Percentiles rank a stretch among this genome's conserved stretches.
Evolutionary conservation across 2,888 invertebrate species (phyloP).

Genomic region (Aradus depressus): DNA sequence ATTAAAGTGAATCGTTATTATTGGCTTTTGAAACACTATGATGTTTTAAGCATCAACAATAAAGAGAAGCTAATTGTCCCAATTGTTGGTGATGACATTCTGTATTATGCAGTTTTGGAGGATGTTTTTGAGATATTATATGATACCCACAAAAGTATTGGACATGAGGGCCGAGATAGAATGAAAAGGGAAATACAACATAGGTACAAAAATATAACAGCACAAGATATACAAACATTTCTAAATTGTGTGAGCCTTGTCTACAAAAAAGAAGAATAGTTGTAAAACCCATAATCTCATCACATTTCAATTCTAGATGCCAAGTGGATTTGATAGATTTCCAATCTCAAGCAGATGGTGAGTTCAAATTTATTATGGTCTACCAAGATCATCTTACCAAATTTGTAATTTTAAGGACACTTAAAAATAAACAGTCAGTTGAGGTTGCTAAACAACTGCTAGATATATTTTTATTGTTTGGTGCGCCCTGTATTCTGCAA

Average conservation of each 20-base stretch:
- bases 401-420: conserved; percentile 33
- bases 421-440: conserved; percentile 32
- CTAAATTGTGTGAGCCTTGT: neutral
- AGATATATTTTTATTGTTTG: conserved; percentile 32
- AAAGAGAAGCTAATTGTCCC: too few relatives aligned
- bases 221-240: too few relatives aligned
- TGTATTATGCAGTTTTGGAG: too few relatives aligned
- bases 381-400: conserved; percentile 29
- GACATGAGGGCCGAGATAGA: too few relatives aligned
- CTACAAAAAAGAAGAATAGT: conserved; percentile 16
- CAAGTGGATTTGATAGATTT: conserved; percentile 30
- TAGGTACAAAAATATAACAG: too few relatives aligned
- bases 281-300: conserved; percentile 17
- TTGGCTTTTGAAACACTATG: too few relatives aligned
- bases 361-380: conserved; percentile 35
- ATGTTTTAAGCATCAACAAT: too few relatives aligned
- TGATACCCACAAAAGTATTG: too few relatives aligned
- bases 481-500: conserved; percentile 33
- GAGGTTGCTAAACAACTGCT: conserved; percentile 31
- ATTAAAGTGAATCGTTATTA: too few relatives aligned
- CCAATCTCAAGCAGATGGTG: conserved; percentile 32
- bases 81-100: too few relatives aligned
- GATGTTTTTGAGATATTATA: too few relatives aligned
- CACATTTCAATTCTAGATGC: conserved; percentile 16
- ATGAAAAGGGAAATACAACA: too few relatives aligned